Conservation (phyloP, 1,140 invertebrate species). For the Ips nitidus region DNA sequence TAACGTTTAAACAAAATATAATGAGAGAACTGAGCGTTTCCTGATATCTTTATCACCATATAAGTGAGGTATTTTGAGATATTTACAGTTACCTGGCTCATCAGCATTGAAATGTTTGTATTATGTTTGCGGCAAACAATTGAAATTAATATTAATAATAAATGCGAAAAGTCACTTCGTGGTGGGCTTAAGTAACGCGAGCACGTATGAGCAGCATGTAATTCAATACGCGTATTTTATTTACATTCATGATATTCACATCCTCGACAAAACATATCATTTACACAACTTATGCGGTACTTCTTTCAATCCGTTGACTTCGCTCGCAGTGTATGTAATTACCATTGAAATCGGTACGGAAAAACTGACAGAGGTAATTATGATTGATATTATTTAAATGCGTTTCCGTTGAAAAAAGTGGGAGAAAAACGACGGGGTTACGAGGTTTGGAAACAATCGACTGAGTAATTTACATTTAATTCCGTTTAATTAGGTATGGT, state of each 20-base stretch:
- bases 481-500: constrained; percentile 16
- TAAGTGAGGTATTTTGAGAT: no score
- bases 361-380: constrained; percentile 29
- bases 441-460: constrained; percentile 15
- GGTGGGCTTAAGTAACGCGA: background rate
- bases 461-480: constrained; percentile 30
- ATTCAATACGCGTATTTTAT: constrained; percentile 3
- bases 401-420: constrained; percentile 19
- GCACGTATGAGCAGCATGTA: constrained; percentile 1
- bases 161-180: background rate
- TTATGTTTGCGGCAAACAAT: no score
- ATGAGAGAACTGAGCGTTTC: no score
- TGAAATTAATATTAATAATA: no score
- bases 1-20: no score
- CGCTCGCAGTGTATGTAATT: constrained; percentile 15
- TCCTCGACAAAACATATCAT: constrained; percentile 18
- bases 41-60: no score
- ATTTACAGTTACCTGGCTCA: no score
- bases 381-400: constrained; percentile 33
- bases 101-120: no score
- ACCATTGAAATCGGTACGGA: constrained; percentile 28
- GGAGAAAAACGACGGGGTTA: constrained; percentile 16
- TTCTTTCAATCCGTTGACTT: constrained; percentile 18
- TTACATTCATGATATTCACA: constrained; percentile 12
- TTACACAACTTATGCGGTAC: constrained; percentile 21